Evolutionary conservation across 2,888 invertebrate genomes (phyloP).

Genomic region (Ichneumoninae sp.): DNA sequence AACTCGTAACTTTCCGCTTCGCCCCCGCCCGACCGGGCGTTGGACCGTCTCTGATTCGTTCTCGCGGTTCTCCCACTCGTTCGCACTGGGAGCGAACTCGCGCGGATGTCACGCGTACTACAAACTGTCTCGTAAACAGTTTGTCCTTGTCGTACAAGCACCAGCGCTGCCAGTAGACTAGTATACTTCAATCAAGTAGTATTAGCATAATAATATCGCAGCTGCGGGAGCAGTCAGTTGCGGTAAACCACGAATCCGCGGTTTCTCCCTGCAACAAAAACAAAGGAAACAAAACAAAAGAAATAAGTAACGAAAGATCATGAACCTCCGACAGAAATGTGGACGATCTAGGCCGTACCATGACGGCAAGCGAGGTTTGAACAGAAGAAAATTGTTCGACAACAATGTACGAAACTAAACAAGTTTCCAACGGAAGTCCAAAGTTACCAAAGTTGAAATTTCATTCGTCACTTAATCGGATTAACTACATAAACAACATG

Average conservation of each 20-base stretch:
- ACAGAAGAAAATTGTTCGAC: background rate
- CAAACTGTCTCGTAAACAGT: conserved; percentile 28
- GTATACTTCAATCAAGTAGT: conserved; percentile 41
- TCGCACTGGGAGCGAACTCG: conserved; percentile 14
- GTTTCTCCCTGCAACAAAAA: background rate
- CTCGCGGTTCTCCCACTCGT: conserved; percentile 1
- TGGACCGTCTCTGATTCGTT: conserved; percentile 17
- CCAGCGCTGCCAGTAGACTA: conserved; percentile 39
- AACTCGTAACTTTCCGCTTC: background rate
- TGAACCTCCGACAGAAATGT: background rate
- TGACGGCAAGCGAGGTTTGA: background rate
- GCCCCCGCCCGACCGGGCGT: background rate
- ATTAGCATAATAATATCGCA: conserved; percentile 25
- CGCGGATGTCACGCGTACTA: conserved; percentile 34
- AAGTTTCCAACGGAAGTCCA: conserved; percentile 7
- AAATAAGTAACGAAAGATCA: conserved; percentile 8
- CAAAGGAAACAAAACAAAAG: background rate
- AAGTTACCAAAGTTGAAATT: conserved; percentile 12
- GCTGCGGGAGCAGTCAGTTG: conserved; percentile 14
- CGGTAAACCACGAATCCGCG: background rate
- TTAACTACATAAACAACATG: background rate
- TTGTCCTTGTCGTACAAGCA: conserved; percentile 31
- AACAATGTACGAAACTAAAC: conserved; percentile 12
- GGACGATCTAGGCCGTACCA: background rate
- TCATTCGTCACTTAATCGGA: conserved; percentile 26